phyloP scores from a whole-genome alignment of 2,113 vertebrate genomes.

The Candoia aspera region DNA sequence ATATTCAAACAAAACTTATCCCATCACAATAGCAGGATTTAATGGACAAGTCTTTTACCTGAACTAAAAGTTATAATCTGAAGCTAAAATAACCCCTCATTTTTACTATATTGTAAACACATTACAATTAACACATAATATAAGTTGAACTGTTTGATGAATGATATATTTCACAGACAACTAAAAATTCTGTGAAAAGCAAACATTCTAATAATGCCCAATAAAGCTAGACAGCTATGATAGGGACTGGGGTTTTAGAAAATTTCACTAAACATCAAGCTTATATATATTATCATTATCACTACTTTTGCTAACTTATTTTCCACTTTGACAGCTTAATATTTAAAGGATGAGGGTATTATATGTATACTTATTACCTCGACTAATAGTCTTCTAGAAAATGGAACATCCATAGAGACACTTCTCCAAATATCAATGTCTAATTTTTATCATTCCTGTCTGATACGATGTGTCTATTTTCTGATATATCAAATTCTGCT shows the following conservation, averaged over 20 bases:
- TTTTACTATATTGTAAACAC: neutral
- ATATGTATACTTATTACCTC: neutral
- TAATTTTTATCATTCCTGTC: neutral
- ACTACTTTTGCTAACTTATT: neutral
- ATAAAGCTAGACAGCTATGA: neutral
- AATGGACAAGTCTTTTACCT: neutral
- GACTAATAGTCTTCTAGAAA: neutral
- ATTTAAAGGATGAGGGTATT: neutral
- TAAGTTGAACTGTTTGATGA: neutral
- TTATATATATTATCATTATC: neutral
- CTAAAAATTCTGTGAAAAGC: neutral
- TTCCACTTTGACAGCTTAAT: neutral
- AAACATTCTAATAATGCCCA: neutral
- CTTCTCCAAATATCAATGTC: neutral
- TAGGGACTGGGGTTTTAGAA: neutral
- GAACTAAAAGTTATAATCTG: neutral
- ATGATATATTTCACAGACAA: neutral
- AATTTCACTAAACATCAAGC: neutral
- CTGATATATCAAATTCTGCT: neutral
- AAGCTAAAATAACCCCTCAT: neutral
- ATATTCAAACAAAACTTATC: neutral
- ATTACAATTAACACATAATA: neutral
- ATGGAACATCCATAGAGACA: neutral
- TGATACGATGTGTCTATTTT: neutral
- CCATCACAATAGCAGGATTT: neutral